Evolutionary conservation across 1,140 invertebrate species (phyloP).

Genomic region (Cyclina sinensis): DNA sequence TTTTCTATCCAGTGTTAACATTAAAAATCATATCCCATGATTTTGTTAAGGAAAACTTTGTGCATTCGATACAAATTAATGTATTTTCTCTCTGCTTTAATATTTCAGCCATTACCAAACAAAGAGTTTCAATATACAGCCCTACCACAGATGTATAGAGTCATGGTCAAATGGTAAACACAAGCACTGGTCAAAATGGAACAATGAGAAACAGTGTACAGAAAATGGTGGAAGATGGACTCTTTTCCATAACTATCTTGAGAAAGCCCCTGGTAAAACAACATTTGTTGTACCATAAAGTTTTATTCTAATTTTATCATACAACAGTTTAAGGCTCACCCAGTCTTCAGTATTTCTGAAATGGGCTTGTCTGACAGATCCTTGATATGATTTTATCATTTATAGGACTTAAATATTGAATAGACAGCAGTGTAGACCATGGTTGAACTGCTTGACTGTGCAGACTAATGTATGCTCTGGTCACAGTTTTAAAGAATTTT

Average conservation of each 20-base stretch:
- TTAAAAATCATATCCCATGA: too few species aligned
- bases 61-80: too few species aligned
- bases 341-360: background rate
- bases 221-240: constrained; percentile 81
- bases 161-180: constrained; percentile 62
- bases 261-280: constrained; percentile 80
- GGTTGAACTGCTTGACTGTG: too few species aligned
- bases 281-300: too few species aligned
- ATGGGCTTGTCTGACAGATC: background rate
- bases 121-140: constrained; percentile 84
- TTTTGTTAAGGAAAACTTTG: too few species aligned
- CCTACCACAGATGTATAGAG: constrained; percentile 84
- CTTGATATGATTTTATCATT: background rate
- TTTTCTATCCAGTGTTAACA: too few species aligned
- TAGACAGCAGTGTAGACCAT: background rate
- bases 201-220: constrained; percentile 80
- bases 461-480: too few species aligned
- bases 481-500: too few species aligned
- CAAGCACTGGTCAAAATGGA: constrained; percentile 77
- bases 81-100: too few species aligned
- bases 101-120: constrained; percentile 79
- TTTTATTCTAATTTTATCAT: too few species aligned
- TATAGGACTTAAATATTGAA: background rate
- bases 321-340: background rate
- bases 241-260: constrained; percentile 83